These are phyloP conservation scores for Riparia riparia DNA, from an alignment of 2,113 vertebrate species.

Conservation along the genomic window DNA sequence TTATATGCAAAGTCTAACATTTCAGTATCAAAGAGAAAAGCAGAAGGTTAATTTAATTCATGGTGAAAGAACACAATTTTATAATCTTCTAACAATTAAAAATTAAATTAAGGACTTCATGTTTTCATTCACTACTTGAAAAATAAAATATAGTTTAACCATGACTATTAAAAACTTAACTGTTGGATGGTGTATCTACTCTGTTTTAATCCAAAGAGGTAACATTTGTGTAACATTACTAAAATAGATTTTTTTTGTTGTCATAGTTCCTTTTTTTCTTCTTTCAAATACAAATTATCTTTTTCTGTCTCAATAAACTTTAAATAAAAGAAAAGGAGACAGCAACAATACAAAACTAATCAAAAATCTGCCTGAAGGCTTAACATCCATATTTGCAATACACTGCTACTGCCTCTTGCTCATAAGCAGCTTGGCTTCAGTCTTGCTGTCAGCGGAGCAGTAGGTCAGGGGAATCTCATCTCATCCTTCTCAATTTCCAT, in stretches of 20 bases:
- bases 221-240: neutral
- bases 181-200: neutral
- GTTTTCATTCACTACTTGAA: conserved; percentile 69
- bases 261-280: conserved; percentile 17
- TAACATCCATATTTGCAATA: conserved; percentile 6
- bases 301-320: conserved; percentile 49
- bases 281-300: conserved; percentile 48
- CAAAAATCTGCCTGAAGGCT: conserved; percentile 55
- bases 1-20: neutral
- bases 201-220: conserved; percentile 10
- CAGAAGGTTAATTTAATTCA: conserved; percentile 69
- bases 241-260: conserved; percentile 32
- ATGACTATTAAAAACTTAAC: conserved; percentile 15
- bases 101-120: conserved; percentile 37
- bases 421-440: conserved; percentile 30
- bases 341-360: conserved; percentile 55
- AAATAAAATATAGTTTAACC: conserved; percentile 62
- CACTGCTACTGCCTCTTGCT: neutral
- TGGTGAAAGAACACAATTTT: conserved; percentile 70
- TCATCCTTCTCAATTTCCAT: conserved; percentile 35
- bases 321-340: conserved; percentile 41
- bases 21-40: conserved; percentile 61
- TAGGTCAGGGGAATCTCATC: conserved; percentile 53
- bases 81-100: conserved; percentile 57
- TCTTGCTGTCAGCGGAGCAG: neutral